Conservation (phyloP, 2,797 vertebrate genomes). For the Furcifer pardalis region DNA sequence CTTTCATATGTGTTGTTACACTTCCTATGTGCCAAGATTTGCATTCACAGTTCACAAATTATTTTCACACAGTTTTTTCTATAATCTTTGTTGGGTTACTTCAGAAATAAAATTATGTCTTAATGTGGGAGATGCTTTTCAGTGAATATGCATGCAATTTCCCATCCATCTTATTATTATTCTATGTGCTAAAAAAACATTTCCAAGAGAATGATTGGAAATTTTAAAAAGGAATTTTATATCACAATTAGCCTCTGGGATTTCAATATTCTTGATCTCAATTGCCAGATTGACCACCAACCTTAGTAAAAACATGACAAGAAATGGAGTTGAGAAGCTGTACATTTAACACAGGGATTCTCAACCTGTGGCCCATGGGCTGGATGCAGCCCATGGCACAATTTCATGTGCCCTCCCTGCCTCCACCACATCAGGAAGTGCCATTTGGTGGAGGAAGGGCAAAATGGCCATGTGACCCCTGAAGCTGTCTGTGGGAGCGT, state of each 20-base stretch:
- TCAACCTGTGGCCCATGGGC: too few relatives aligned
- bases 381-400: too few relatives aligned
- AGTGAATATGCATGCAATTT: neutral
- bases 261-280: conserved; percentile 5
- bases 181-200: accelerated
- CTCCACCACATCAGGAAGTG: too few relatives aligned
- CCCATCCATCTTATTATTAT: neutral
- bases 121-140: neutral
- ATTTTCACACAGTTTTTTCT: neutral
- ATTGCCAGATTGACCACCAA: conserved; percentile 23
- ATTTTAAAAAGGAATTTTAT: neutral
- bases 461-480: too few relatives aligned
- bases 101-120: neutral
- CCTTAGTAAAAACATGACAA: conserved; percentile 47
- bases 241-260: neutral
- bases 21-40: neutral
- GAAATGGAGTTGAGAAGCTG: neutral
- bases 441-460: too few relatives aligned
- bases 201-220: neutral
- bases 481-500: too few relatives aligned
- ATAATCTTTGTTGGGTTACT: neutral
- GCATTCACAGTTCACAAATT: neutral
- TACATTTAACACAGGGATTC: conserved; percentile 16
- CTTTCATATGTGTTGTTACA: neutral
- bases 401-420: too few relatives aligned